Conservation (phyloP, 2,113 vertebrate genomes). For the Micronycteris hirsuta region DNA sequence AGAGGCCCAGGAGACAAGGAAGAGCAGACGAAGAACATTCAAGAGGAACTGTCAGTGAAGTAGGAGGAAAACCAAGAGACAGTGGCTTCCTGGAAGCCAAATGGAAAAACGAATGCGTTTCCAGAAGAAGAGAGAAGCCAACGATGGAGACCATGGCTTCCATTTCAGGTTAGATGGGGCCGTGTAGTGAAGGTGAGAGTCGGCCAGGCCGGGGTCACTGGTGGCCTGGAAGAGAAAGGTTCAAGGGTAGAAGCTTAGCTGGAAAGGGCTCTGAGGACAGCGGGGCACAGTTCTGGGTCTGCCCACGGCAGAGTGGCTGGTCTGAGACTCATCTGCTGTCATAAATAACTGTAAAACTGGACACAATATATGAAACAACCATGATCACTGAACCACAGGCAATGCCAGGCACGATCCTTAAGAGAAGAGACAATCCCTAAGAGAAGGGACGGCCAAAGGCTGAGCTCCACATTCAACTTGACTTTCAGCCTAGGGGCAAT, state of each 20-base stretch:
- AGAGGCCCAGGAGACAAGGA: neutral
- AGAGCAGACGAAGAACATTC: neutral
- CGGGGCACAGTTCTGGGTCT: neutral
- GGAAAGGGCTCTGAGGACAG: neutral
- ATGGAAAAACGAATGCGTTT: neutral
- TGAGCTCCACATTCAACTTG: neutral
- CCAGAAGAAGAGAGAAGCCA: neutral
- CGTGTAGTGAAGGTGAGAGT: neutral
- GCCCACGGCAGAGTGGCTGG: neutral
- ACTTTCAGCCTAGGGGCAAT: neutral
- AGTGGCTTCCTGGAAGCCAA: neutral
- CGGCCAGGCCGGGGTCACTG: neutral
- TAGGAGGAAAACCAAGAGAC: neutral
- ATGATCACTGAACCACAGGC: neutral
- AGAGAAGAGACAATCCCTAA: no score
- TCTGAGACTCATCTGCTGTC: neutral
- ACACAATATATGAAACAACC: neutral
- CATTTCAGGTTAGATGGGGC: neutral
- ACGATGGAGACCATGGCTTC: no score
- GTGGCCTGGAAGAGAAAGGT: neutral
- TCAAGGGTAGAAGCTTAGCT: neutral
- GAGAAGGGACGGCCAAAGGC: neutral
- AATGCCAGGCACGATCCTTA: neutral
- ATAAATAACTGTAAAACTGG: neutral
- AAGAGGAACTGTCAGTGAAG: neutral